These are phyloP conservation scores for Machaerirhynchus nigripectus DNA, from an alignment of 2,113 vertebrate genomes.

Conservation along the genomic window DNA sequence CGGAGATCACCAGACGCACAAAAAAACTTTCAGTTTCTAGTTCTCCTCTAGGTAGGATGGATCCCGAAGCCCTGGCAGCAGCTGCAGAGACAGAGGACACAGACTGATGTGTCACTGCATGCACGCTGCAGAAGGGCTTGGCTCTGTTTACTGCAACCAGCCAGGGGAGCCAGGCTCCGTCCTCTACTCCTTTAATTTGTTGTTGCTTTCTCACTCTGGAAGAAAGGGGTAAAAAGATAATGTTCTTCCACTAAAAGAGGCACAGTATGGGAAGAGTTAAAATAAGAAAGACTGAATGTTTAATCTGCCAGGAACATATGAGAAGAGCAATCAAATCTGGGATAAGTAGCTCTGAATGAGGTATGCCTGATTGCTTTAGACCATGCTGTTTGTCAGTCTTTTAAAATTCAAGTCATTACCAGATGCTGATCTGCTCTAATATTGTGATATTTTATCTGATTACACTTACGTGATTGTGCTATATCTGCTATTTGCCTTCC, in stretches of 20 bases:
- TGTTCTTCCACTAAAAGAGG: constrained; percentile 29
- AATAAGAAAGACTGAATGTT: constrained; percentile 68
- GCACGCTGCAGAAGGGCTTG: neutral
- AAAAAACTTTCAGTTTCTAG: neutral
- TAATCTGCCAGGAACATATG: constrained; percentile 74
- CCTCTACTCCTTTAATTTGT: neutral
- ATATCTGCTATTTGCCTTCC: constrained; percentile 84
- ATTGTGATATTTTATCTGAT: constrained; percentile 90
- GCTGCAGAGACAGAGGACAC: neutral
- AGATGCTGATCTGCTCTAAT: constrained; percentile 86
- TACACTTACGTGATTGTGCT: constrained; percentile 86
- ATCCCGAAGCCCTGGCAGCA: neutral
- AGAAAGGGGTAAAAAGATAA: neutral
- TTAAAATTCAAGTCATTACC: constrained; percentile 81
- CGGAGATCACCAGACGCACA: neutral
- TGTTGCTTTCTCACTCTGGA: neutral
- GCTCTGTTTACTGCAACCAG: neutral
- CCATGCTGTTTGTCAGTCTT: constrained; percentile 79
- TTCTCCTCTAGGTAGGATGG: neutral
- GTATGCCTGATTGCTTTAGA: constrained; percentile 75
- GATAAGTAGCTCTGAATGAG: constrained; percentile 72
- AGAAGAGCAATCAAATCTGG: constrained; percentile 75
- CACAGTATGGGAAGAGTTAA: constrained; percentile 71
- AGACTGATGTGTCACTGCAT: neutral
- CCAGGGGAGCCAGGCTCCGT: neutral